These are phyloP conservation scores for Carcina quercana DNA, from an alignment of 2,888 invertebrate species.

Conservation along the genomic window DNA sequence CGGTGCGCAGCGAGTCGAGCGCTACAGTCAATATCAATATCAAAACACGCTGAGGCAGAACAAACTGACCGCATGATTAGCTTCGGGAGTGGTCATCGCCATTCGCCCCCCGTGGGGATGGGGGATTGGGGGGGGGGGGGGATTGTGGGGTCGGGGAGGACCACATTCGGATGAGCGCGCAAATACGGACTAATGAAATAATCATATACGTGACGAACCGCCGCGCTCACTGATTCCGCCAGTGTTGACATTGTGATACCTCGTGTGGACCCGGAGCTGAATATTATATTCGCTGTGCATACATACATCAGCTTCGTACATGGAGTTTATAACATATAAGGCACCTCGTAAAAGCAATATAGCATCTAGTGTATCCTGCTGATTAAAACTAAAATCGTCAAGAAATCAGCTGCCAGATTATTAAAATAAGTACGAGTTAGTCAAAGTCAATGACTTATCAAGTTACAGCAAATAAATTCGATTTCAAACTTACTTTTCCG, in stretches of 20 bases:
- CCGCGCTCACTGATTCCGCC: slow-evolving; percentile 49
- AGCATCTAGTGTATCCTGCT: too few species aligned
- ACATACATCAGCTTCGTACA: too few species aligned
- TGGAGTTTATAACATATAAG: too few species aligned
- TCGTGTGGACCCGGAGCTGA: background rate
- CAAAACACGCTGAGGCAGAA: slow-evolving; percentile 74
- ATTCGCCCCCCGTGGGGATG: slow-evolving; percentile 33
- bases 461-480: too few species aligned
- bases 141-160: slow-evolving; percentile 29
- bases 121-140: slow-evolving; percentile 7
- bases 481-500: too few species aligned
- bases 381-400: too few species aligned
- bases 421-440: too few species aligned
- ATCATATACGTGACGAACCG: slow-evolving; percentile 70
- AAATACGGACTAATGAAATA: slow-evolving; percentile 73
- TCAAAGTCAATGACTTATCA: too few species aligned
- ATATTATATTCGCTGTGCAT: too few species aligned
- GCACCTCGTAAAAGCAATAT: too few species aligned
- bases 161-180: slow-evolving; percentile 67
- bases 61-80: slow-evolving; percentile 75
- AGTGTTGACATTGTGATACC: slow-evolving; percentile 42
- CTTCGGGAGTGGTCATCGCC: slow-evolving; percentile 68
- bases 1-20: slow-evolving; percentile 65
- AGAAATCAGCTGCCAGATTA: too few species aligned
- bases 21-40: slow-evolving; percentile 72